Evolutionary conservation across 2,797 vertebrate genomes (phyloP), one percentile per base, ranked within the genome.

Genomic region (Kryptopterus vitreolus): DNA sequence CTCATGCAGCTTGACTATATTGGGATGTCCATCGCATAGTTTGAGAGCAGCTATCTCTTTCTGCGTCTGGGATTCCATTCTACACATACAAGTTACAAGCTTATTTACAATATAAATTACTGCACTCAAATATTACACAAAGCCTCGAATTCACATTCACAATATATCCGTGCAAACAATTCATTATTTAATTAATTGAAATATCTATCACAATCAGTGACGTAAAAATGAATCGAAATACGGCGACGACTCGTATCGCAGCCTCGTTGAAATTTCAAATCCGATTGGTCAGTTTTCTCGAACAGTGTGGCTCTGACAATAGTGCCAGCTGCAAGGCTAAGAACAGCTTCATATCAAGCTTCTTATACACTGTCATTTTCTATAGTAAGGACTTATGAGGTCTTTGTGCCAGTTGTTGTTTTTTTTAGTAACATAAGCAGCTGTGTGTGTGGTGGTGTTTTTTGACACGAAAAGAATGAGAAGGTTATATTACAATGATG

Each of bases 31-130:
- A 66, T 99, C 97, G 7, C 97, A 99, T 85, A 99, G 96, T 86
- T 96, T 98, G 88, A 99, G 90, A 76, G 97, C 97, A 3, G 97
- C 95, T 78, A 98, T 96, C 92, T 99, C 98, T 84, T 95, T 95
- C 90, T 99, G 96, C 5, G 96, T 97, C 87, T 98, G 98, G 35
- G 95, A 94, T 90, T 99, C 98, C 96, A 99, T 96, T 91, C 98
- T 99, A 81, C 16, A 92, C 15, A 77, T 8, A 38, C 33, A 58
- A 3, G 20, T 48, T 8, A 38, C 33, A 58, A 3, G 9, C 26
- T 48, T 69, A 43, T 70, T 74, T 5, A 74, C 16, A 11, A 29
- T 7, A 18, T 4, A 26, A 46, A 11, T 59, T 74, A 46, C 16
- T 46, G 55, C 22, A 57, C 2, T n/a, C 57, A n/a, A 69, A 52